These are phyloP conservation scores for Ceuthmochares aereus DNA, from an alignment of 2,113 vertebrate genomes.

Conservation along the genomic window DNA sequence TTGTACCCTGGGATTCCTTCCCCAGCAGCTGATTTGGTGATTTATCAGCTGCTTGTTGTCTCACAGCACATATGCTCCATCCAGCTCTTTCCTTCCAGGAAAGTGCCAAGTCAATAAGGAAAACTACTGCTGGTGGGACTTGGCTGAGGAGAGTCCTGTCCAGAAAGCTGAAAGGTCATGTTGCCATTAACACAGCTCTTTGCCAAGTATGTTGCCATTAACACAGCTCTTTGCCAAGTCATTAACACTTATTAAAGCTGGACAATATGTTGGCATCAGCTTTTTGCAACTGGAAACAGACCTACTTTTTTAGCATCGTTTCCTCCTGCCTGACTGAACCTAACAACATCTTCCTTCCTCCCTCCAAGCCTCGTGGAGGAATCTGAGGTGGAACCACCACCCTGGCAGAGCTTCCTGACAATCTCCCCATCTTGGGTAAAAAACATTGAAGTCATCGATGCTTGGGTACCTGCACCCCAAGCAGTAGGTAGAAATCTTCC, in stretches of 20 bases:
- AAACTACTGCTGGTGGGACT: not conserved
- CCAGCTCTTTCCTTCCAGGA: not conserved
- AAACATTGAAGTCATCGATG: not conserved
- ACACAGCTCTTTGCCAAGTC: not conserved
- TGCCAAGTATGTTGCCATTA: not conserved
- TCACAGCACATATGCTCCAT: not conserved
- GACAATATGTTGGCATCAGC: too few species aligned
- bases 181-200: not conserved
- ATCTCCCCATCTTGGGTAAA: not conserved
- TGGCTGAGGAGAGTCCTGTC: not conserved
- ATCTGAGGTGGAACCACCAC: fast-evolving
- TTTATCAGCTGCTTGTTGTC: not conserved
- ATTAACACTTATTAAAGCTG: not conserved
- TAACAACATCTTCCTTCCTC: not conserved
- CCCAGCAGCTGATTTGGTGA: not conserved
- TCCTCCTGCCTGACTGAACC: not conserved
- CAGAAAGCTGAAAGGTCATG: not conserved
- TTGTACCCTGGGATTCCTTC: not conserved
- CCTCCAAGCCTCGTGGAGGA: not conserved
- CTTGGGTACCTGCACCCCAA: not conserved
- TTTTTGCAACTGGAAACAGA: not conserved
- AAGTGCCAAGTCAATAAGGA: not conserved
- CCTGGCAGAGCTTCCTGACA: not conserved
- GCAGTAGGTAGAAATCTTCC: not conserved
- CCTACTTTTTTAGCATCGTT: not conserved